Percentiles rank a stretch among this genome's conserved stretches.
phyloP scores from a whole-genome alignment of 30 jellyfish, hydroid and myxozoan species.

The Turritopsis dohrnii region DNA sequence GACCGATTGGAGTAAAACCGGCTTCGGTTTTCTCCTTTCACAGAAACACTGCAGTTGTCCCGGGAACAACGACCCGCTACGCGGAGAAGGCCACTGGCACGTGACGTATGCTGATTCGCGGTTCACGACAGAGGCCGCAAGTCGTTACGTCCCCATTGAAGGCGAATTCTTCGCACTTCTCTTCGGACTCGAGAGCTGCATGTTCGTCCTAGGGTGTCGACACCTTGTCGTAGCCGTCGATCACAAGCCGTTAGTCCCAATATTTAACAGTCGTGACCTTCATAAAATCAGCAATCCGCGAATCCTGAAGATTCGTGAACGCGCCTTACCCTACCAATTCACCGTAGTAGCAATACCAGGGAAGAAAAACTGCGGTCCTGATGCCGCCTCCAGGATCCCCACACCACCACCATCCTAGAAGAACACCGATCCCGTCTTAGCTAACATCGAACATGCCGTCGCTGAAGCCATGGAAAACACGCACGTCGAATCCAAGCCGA shows the following conservation, averaged over 20 bases:
- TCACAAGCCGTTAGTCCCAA: conserved; percentile 10
- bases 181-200: conserved; percentile 12
- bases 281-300: conserved; percentile 25
- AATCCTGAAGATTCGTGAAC: not conserved
- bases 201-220: conserved; percentile 30
- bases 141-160: conserved; percentile 20
- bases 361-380: not conserved
- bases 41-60: not conserved
- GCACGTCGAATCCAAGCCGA: not conserved
- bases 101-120: conserved; percentile 29
- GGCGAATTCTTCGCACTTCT: conserved; percentile 26
- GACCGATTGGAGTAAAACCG: not conserved
- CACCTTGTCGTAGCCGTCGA: conserved; percentile 6
- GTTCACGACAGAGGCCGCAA: conserved; percentile 5
- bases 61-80: not conserved
- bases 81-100: conserved; percentile 13
- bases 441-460: too few relatives aligned
- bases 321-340: not conserved
- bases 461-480: too few relatives aligned
- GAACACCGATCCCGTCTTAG: too few relatives aligned
- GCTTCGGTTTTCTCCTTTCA: not conserved
- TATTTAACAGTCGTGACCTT: conserved; percentile 11
- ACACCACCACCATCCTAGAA: not conserved
- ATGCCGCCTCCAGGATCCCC: not conserved
- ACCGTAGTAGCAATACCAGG: not conserved